These are phyloP conservation scores for Polietes domitor DNA, from an alignment of 2,888 invertebrate species.

Conservation along the genomic window DNA sequence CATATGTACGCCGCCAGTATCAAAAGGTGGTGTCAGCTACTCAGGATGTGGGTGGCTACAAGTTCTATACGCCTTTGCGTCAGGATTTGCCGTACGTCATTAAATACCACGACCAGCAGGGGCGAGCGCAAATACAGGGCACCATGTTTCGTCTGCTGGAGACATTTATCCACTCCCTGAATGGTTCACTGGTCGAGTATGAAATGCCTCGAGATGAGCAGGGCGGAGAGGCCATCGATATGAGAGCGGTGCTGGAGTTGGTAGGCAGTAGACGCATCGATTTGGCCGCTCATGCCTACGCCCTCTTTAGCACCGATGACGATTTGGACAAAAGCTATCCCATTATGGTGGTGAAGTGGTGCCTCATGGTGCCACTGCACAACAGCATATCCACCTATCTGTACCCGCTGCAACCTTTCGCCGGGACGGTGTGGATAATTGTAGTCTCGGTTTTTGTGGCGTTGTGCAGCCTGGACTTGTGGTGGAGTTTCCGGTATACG, in stretches of 20 bases:
- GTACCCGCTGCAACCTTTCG: background rate
- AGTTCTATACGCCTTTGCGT: conserved; percentile 69
- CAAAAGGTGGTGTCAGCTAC: background rate
- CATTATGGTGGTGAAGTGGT: conserved; percentile 74
- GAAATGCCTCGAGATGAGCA: conserved; percentile 63
- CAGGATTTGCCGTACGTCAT: conserved; percentile 74
- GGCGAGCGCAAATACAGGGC: background rate
- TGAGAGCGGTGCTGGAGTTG: conserved; percentile 72
- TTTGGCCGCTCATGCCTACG: conserved; percentile 74
- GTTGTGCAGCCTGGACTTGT: background rate
- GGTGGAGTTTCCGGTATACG: background rate
- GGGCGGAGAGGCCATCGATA: conserved; percentile 70
- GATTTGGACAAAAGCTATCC: conserved; percentile 74
- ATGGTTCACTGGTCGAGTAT: conserved; percentile 54
- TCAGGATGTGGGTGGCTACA: background rate
- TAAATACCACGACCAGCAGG: conserved; percentile 42
- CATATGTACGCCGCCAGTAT: background rate
- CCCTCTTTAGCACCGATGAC: conserved; percentile 68
- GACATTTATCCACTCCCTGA: conserved; percentile 61
- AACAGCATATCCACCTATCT: conserved; percentile 74
- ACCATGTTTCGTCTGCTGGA: conserved; percentile 37
- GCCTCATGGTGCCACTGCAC: conserved; percentile 75
- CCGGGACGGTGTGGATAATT: background rate
- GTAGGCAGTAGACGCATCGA: conserved; percentile 68
- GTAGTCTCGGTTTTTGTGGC: background rate